Percentiles rank a stretch among this genome's conserved stretches.
Evolutionary conservation across 2,113 vertebrate species (phyloP).

Genomic region (Vanacampus margaritifer): DNA sequence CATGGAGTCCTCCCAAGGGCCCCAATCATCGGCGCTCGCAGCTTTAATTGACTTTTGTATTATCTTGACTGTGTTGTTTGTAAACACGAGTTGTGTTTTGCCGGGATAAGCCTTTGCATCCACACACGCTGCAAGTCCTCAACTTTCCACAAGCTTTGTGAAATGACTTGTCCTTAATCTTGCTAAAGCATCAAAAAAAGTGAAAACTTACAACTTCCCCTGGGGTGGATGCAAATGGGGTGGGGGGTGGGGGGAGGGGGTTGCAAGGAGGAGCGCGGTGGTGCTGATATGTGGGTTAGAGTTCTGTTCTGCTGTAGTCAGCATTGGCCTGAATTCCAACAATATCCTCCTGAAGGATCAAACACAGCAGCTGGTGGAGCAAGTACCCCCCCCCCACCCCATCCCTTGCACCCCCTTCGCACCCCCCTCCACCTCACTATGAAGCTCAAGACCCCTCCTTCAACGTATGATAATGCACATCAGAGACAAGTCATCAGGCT

Average conservation of each 20-base stretch:
- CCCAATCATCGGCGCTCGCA: neutral
- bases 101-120: conserved; percentile 1
- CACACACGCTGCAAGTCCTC: neutral
- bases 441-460: neutral
- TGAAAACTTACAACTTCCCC: neutral
- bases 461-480: conserved; percentile 44
- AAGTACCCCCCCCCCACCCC: conserved; percentile 15
- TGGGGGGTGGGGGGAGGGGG: neutral
- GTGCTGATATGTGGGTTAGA: conserved; percentile 54
- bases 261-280: neutral
- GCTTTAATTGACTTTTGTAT: neutral
- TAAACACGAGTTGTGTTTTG: neutral
- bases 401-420: neutral
- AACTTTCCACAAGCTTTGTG: conserved; percentile 2
- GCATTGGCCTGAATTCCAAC: conserved; percentile 68
- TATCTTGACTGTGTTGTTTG: neutral
- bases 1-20: neutral
- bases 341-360: conserved; percentile 60
- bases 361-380: conserved; percentile 49
- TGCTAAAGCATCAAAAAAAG: neutral
- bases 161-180: conserved; percentile 4
- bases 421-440: neutral
- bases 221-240: neutral
- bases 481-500: conserved; percentile 53
- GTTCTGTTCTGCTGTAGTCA: conserved; percentile 61